Base-by-base conservation (phyloP, 2,113 vertebrate genomes). In the Mobula hypostoma region DNA sequence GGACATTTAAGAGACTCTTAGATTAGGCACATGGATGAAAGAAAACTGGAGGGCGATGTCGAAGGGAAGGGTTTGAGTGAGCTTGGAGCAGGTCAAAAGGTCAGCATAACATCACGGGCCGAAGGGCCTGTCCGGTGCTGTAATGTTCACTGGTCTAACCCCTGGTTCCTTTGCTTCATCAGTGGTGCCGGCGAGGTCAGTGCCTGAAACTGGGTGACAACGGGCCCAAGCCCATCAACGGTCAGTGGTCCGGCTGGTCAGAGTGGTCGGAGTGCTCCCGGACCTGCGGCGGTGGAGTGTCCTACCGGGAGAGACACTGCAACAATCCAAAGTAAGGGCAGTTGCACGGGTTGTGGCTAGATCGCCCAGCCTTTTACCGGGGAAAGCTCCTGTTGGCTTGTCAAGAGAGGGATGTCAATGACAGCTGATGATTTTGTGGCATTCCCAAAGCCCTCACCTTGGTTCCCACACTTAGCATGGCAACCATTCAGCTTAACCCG, bases 131-230 rank as follows among this genome's bases (percentile, higher is more conserved):
- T 48, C 48, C 1, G 48, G 48, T 48, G 48, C 48, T 4, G 3
- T 48, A 48, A 48, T 48, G 48, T 48, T 48, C 48, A 48, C 48
- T 48, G 17, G 5, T 40, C 90, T 72, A 36, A 19, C 68, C 61
- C 29, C 9, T 14, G 15, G 5, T n/a, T 94, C 32, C 77, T 48
- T n/a, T 94, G 76, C 95, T 82, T 95, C 94, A 94, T 90, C 97
- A 99, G 99, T 99, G 99, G 99, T 99, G 99, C 95, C 98, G 98
- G 94, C 97, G 97, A 95, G 99, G 99, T 82, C 98, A 99, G 95
- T 99, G 99, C 95, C 98, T 99, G 1, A 98, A 96, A 92, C 96
- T 97, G 0, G 99, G 99, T 48, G 99, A 99, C 17, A 97, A 98
- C 0, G 98, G 99, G 0, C 99, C 99, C 12, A 97, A 96, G 94